Evolutionary conservation across 1,140 invertebrate species (phyloP).

Genomic region (Macrotrachela quadricornifera): DNA sequence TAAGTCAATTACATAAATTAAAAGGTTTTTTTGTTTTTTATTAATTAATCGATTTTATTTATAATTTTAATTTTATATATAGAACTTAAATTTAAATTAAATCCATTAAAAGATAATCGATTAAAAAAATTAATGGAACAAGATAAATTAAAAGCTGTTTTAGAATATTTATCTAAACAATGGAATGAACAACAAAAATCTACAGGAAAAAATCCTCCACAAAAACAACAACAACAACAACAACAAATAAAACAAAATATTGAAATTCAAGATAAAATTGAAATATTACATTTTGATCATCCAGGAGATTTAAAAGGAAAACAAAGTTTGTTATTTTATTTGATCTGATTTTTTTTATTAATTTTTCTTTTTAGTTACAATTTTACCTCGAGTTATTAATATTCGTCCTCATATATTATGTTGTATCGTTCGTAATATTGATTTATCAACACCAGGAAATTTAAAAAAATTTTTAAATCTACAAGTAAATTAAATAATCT

Average conservation of each 20-base stretch:
- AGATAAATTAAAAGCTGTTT: constrained; percentile 19
- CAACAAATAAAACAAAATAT: constrained; percentile 12
- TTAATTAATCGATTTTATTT: not conserved
- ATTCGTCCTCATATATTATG: constrained; percentile 48
- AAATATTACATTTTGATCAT: constrained; percentile 38
- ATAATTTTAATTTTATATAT: not conserved
- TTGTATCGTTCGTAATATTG: constrained; percentile 45
- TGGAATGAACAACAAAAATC: constrained; percentile 11
- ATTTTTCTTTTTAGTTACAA: too few relatives aligned
- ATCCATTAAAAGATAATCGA: constrained; percentile 8
- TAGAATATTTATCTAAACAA: constrained; percentile 18
- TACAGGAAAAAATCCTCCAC: constrained; percentile 20
- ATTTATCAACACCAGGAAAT: constrained; percentile 37
- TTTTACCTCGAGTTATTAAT: constrained; percentile 10
- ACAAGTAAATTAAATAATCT: constrained; percentile 33
- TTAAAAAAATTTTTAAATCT: constrained; percentile 57
- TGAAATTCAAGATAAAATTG: constrained; percentile 14
- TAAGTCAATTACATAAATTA: constrained; percentile 42
- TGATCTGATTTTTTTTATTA: constrained; percentile 6
- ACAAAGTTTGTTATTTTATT: constrained; percentile 29
- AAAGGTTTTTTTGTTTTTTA: constrained; percentile 30
- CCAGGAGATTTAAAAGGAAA: constrained; percentile 35
- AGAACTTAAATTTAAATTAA: constrained; percentile 3
- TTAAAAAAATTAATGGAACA: constrained; percentile 16
- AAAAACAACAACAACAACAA: constrained; percentile 13